Base-by-base conservation (phyloP, 2,113 vertebrate species). In the Archilochus colubris region DNA sequence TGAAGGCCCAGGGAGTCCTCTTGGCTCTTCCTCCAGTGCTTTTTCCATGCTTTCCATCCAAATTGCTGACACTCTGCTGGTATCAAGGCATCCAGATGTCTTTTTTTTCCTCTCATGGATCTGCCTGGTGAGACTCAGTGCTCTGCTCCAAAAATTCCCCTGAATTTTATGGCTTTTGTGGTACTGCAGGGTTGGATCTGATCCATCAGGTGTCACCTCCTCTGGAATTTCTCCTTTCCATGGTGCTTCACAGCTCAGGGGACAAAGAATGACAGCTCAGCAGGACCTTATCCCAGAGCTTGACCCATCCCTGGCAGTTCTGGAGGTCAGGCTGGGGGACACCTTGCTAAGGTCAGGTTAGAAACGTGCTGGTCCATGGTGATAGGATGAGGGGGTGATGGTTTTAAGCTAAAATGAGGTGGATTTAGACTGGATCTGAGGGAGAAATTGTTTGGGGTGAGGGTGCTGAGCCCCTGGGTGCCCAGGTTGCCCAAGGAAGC, bases 31-130 rank as follows among this genome's bases (percentile, higher is more conserved):
- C 55, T 78, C 27, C 70, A 20, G 61, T 15, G 36, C 2, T 68
- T 93, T 91, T 89, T 82, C 92, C 50, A 0, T 33, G 13, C 24
- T 88, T 85, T 64, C 54, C 53, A 54, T 82, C 88, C 95, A 93
- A 88, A 79, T 6, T 43, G 14, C 54, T 64, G 86, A 89, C 57
- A 38, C 67, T 89, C 84, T 33, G 8, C 61, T 61, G 50, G 48
- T 82, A 61, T 51, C 70, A 33, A 19, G 58, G 68, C 7, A 15
- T 63, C 58, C 53, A 2, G 43, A 55, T 1, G 2, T 28, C 40
- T 28, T 57, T 81, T 82, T 81, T 92, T 76, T 62, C 85, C 70
- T 73, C 8, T 48, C 27, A 4, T 23, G 43, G 50, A 40, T 69
- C 11, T 12, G 10, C 72, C 61, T 24, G 69, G 46, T 24, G 78